Conservation (phyloP, 2,113 vertebrate species). For the cattle (Bos taurus) region ARS-UCD2.0 NC_037349.1:36766001-36766500, state of each 20-base stretch:
- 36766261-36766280: too few species aligned
- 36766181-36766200: too few species aligned
- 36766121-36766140: neutral
- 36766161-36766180: too few species aligned
- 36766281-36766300: too few species aligned
- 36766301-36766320: neutral
- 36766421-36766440: neutral
- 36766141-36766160: too few species aligned
- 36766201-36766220: too few species aligned
- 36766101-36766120: neutral
- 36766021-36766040: neutral
- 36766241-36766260: too few species aligned
- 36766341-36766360: neutral
- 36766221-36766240: too few species aligned
- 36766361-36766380: neutral
- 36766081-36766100: neutral
- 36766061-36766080: neutral
- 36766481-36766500: neutral
- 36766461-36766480: accelerated
- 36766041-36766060: neutral
- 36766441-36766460: neutral
- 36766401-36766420: neutral
- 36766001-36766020: neutral
- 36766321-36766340: neutral
- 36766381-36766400: neutral